Evolutionary conservation across 2,888 invertebrate species (phyloP).

Genomic region (Caprella mutica): DNA sequence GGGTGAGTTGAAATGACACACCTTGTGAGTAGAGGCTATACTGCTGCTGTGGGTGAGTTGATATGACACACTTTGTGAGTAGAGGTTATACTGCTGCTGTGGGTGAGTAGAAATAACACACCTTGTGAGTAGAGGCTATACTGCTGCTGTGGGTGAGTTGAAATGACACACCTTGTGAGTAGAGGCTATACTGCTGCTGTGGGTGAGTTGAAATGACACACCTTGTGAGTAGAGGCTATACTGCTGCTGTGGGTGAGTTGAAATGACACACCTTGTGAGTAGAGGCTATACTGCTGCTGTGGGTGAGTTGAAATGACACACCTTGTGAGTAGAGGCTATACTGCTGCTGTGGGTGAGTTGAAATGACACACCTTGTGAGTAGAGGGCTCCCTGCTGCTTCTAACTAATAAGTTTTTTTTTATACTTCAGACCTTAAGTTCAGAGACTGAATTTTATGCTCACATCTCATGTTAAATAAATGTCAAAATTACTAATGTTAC

Average conservation of each 20-base stretch:
- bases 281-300: neutral
- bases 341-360: neutral
- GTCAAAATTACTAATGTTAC: no score
- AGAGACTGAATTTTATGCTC: no score
- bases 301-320: neutral
- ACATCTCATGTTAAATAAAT: no score
- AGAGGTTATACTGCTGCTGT: neutral
- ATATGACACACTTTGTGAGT: neutral
- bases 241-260: neutral
- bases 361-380: no score
- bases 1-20: neutral
- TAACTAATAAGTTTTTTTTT: no score
- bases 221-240: neutral
- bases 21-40: neutral
- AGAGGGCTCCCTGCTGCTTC: no score
- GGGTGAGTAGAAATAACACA: neutral
- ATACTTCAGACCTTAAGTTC: no score
- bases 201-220: neutral
- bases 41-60: neutral
- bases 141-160: neutral
- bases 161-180: neutral
- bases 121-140: neutral
- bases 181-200: neutral
- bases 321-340: neutral
- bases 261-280: neutral